Base-by-base conservation (phyloP, 1,140 invertebrate genomes). In the Argopecten irradians region DNA sequence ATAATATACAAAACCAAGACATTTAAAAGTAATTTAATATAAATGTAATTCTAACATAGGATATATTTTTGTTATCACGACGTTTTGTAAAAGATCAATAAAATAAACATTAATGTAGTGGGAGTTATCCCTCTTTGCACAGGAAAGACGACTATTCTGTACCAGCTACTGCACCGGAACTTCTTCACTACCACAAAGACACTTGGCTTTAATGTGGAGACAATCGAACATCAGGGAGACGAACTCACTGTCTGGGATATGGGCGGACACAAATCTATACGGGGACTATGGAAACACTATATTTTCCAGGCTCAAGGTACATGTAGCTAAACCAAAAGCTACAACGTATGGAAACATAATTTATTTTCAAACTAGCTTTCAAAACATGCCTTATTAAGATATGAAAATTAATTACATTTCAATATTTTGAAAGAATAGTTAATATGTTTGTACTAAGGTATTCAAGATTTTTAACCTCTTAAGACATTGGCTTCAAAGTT, bases 131-230 rank as follows among this genome's bases (percentile, higher is more conserved):
- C 46, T 86, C 19, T 86, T 33, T 34, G n/a, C 86, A 0, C 36
- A 91, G 92, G 93, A 28, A 93, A 93, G 55, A 93, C 93, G 22
- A 99, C 98, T 96, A 99, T 99, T 96, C 97, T 99, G 96, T 99
- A 99, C 97, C 99, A 99, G 97, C 97, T 99, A 95, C 99, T 99
- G 97, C 97, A 99, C 97, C 98, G 98, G 28, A 90, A 94, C 82
- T 90, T 87, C 39, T 84, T 94, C 13, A 34, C 46, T 8, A 93
- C 94, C 5, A 91, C 92, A 35, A 95, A 94, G 22, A 95, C 94
- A 5, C 91, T 94, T 34, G 94, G 94, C 5, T 94, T 94, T 82
- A 94, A 94, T 83, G 93, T 94, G 13, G 93, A 94, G 83, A 93
- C 92, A 1, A 91, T 94, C 13, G 43, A 43, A 7, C 87, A 90